phyloP scores from a whole-genome alignment of 2,888 invertebrate species.

The Masnerella sp. region DNA sequence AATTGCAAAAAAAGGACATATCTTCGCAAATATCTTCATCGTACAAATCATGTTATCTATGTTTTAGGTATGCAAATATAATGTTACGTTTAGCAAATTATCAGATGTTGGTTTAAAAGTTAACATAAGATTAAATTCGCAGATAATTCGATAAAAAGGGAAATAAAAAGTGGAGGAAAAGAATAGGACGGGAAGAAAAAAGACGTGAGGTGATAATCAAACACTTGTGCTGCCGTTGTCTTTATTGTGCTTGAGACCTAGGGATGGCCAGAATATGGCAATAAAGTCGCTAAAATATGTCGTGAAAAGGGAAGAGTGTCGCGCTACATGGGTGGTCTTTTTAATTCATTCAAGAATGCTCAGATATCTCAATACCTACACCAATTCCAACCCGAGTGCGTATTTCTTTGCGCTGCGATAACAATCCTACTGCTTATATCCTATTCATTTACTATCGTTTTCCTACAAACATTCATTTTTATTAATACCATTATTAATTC shows the following conservation, averaged over 20 bases:
- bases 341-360: slow-evolving; percentile 55
- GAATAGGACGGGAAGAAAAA: too few relatives aligned
- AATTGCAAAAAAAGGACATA: too few relatives aligned
- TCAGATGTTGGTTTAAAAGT: slow-evolving; percentile 23
- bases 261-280: slow-evolving; percentile 59
- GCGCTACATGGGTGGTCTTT: slow-evolving; percentile 53
- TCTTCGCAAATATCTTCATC: too few relatives aligned
- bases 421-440: too few relatives aligned
- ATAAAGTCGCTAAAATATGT: slow-evolving; percentile 61
- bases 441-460: too few relatives aligned
- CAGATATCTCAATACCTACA: slow-evolving; percentile 49
- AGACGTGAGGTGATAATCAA: slow-evolving; percentile 51
- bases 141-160: slow-evolving; percentile 19
- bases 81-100: too few relatives aligned
- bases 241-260: slow-evolving; percentile 52
- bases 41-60: too few relatives aligned
- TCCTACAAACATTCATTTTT: too few relatives aligned
- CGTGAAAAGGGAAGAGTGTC: slow-evolving; percentile 66
- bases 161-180: too few relatives aligned
- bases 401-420: slow-evolving; percentile 35
- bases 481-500: too few relatives aligned
- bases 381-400: slow-evolving; percentile 28
- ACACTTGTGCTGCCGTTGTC: slow-evolving; percentile 50
- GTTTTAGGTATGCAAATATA: too few relatives aligned
- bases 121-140: slow-evolving; percentile 31